Base-by-base conservation (phyloP, 2,797 vertebrate genomes). In the Lepidocolaptes lacrymiger region DNA sequence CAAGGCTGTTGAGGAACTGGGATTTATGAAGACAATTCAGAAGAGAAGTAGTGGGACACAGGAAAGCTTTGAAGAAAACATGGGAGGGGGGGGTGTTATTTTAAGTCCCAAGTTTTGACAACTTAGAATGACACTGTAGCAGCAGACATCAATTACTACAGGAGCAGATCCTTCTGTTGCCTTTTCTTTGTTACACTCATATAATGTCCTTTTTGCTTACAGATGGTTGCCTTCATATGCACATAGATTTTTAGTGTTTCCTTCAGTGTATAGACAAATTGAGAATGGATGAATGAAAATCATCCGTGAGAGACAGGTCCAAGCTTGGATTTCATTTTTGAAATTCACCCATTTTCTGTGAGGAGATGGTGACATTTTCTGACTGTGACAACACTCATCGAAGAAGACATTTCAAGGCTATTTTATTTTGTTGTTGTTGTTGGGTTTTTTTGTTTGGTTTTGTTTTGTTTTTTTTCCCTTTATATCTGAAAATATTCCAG, bases 1-100 rank as follows among this genome's bases (percentile, higher is more conserved):
- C 86, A 92, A 58, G 58, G 71, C 89, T 89, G 73, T 74, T 94
- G 92, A 92, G 74, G 94, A 97, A 92, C 46, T 14, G 1, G 44
- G 54, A 83, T 90, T 91, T 88, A 62, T 91, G 59, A 83, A 91
- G 54, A 52, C 62, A 61, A 24, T 46, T 81, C 49, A 89, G 46
- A 83, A 88, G 43, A 83, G 87, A 91, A 93, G 67, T 51, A 64
- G 39, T 51, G 88, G 22, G 7, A 61, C 79, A 46, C 26, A 71
- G 58, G 44, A 80, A 75, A 80, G 11, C 84, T 58, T 80, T 77
- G 46, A 91, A 67, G 36, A 55, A 88, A 89, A 63, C 49, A 39
- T 56, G 36, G 36, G n/a, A n/a, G 28, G 13, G 43, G 43, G 41
- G 48, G 6, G 21, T 46, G 44, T 85, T 94, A 73, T 88, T 89